Evolutionary conservation across 2,113 vertebrate genomes (phyloP).

Genomic region (Halichoerus grypus): DNA sequence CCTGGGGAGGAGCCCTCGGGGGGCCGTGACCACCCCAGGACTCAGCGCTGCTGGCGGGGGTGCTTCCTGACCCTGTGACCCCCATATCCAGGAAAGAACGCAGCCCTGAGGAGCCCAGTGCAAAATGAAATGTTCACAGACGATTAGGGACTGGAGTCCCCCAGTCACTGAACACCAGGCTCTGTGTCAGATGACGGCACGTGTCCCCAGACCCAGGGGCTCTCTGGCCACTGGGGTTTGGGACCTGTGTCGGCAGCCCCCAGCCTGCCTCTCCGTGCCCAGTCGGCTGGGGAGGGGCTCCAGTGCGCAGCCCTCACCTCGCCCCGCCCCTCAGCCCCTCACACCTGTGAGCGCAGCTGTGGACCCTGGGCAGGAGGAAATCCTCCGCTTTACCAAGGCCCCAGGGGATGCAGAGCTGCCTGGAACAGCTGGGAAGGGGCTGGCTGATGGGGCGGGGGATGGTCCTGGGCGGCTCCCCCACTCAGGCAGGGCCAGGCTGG

Average conservation of each 20-base stretch:
- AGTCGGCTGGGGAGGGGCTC: background rate
- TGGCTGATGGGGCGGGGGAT: background rate
- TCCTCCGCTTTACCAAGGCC: slow-evolving; percentile 86
- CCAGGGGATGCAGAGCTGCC: slow-evolving; percentile 81
- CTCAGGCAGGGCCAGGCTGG: too few relatives aligned
- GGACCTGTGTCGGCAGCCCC: background rate
- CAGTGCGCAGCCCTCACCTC: slow-evolving; percentile 43
- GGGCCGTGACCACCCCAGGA: too few relatives aligned
- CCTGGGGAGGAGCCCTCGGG: background rate
- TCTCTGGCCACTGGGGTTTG: background rate
- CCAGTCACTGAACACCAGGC: fast-evolving
- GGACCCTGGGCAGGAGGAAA: slow-evolving; percentile 86
- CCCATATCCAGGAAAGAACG: background rate
- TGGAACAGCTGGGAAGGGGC: slow-evolving; percentile 85
- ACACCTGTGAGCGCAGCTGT: slow-evolving; percentile 86
- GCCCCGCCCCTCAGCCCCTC: slow-evolving; percentile 85
- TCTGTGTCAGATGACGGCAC: background rate
- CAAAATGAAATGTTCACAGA: too few relatives aligned
- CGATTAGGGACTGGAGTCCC: background rate
- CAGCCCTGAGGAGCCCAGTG: background rate
- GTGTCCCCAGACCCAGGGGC: background rate
- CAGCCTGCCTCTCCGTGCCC: background rate
- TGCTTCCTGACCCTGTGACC: background rate
- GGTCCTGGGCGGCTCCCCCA: background rate
- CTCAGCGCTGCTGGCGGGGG: fast-evolving